Evolutionary conservation across 2,797 vertebrate genomes (phyloP).

Genomic region (Pipistrellus kuhlii): DNA sequence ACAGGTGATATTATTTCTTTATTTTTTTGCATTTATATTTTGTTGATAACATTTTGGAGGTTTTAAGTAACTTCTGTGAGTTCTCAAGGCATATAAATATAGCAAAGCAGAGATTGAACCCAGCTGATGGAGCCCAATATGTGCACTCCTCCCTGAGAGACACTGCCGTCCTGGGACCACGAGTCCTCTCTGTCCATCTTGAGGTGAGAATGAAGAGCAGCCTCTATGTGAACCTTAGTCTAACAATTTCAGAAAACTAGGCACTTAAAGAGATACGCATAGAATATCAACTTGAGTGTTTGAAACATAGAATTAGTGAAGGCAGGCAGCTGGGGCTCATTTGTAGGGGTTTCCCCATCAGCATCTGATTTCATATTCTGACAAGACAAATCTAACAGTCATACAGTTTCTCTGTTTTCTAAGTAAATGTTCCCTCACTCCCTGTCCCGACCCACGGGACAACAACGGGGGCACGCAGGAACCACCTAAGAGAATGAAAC

Average conservation of each 20-base stretch:
- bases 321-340: background rate
- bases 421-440: background rate
- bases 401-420: background rate
- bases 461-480: no score
- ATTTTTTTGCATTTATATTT: background rate
- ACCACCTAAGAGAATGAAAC: no score
- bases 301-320: background rate
- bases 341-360: background rate
- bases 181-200: background rate
- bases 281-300: background rate
- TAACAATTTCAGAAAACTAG: background rate
- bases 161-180: fast-evolving
- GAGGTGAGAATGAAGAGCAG: background rate
- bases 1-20: background rate
- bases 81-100: background rate
- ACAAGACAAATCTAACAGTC: background rate
- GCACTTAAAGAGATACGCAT: background rate
- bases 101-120: background rate
- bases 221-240: background rate
- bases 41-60: background rate
- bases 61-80: background rate
- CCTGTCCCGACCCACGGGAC: no score
- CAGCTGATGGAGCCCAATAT: no score
- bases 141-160: background rate
- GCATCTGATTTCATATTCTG: background rate